Base-by-base conservation (phyloP, 2,113 vertebrate genomes). In the Nymphicus hollandicus region DNA sequence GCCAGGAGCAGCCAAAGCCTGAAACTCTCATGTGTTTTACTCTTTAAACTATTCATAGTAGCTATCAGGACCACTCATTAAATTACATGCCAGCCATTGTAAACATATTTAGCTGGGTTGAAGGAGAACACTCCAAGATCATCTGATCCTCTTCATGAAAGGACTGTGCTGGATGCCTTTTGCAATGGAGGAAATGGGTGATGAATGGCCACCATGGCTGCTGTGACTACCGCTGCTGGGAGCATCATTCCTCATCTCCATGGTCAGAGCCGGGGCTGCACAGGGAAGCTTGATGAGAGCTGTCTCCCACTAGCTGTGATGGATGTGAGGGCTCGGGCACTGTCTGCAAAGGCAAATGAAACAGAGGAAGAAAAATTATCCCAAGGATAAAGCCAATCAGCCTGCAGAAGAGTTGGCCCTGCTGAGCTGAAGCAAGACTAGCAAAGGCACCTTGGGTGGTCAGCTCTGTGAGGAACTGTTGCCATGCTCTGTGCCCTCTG, bases 161-260 rank as follows among this genome's bases (percentile, higher is more conserved):
- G 37, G 19, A 15, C 70, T 41, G 2, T n/a, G 39, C 50, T 78
- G 33, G 28, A 16, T 58, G 23, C 29, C 28, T 43, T 73, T 81
- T 80, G 53, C 37, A 72, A 41, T 1, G 1, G 35, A 88, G 61
- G 15, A 23, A 76, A 18, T 16, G 17, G 25, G 31, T 72, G 47
- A 89, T 52, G 69, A 71, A 84, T 49, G 72, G 37, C 14, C 5
- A 0, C 29, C 25, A 35, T 31, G 56, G 44, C 22, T 8, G 3
- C 71, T 19, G 31, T 50, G 73, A 49, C 66, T 65, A 70, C 0
- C 0, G 3, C 60, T 81, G 20, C 0, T 1, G n/a, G 13, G 29
- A 91, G 20, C 49, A 68, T 31, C 61, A 55, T 76, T 79, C n/a
- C 33, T 91, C 81, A 81, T 72, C 31, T 74, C 72, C 65, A 39